Base-by-base conservation (phyloP, 2,888 invertebrate species). In the Microctonus brassicae region DNA sequence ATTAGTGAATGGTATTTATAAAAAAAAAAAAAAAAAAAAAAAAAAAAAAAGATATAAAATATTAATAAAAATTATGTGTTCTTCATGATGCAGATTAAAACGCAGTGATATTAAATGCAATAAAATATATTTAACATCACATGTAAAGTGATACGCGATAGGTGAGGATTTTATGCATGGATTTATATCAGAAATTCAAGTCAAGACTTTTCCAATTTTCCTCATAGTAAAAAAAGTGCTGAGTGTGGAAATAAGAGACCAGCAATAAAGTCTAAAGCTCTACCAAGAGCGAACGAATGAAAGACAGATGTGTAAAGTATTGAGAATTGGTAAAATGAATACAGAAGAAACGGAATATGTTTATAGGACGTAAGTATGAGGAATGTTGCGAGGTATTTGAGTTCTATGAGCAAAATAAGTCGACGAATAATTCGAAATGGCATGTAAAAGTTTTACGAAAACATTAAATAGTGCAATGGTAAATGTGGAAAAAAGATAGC, bases 131-230 rank as follows among this genome's bases (percentile, higher is more conserved):
- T n/a, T n/a, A n/a, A n/a, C n/a, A 24, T 55, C 6, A 17, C 3
- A 55, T 55, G 53, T 55, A 55, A 55, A 55, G 20, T 13, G n/a
- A 47, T 47, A 47, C 17, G 9, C 4, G 6, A 36, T 36, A 33
- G 47, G 20, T 55, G 22, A 5, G 10, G 10, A n/a, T 26, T 10
- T 24, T 10, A 11, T 24, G 10, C 6, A 26, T 57, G 6, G 22
- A 34, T n/a, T n/a, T n/a, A n/a, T 53, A 53, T 53, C 34, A 29
- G 64, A 52, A 34, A 24, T 33, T 53, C 64, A 64, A 64, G 33
- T 53, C 36, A 53, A 64, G 64, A 64, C 64, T 64, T 64, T 64
- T 64, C 53, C 64, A 64, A 64, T 64, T 64, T 64, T 55, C 34
- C 36, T 34, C 53, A 26, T 34, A 9, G 34, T 24, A 20, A 64